Percentiles rank a stretch among this genome's conserved stretches.
phyloP scores from a whole-genome alignment of 1,140 invertebrate species.

The Nylanderia fulva region DNA sequence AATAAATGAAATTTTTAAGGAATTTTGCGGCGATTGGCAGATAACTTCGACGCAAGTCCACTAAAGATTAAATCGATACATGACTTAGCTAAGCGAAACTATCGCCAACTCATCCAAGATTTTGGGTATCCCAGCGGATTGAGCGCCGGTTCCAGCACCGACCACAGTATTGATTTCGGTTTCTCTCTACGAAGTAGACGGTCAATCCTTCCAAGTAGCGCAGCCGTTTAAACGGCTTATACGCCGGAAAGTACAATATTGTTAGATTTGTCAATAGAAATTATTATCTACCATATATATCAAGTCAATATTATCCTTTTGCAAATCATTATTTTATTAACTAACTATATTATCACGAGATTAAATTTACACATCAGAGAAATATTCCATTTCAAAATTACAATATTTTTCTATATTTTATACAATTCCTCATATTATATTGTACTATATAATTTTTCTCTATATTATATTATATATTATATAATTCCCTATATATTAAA shows the following conservation, averaged over 20 bases:
- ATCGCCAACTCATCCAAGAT: slow-evolving; percentile 40
- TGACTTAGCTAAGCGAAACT: slow-evolving; percentile 38
- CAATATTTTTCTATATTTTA: too few relatives aligned
- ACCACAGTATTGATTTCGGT: slow-evolving; percentile 36
- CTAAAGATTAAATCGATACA: slow-evolving; percentile 29
- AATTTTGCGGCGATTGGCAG: not conserved
- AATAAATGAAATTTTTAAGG: not conserved
- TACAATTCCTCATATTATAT: too few relatives aligned
- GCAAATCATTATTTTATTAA: not conserved
- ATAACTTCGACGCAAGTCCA: slow-evolving; percentile 23
- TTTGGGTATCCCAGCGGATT: slow-evolving; percentile 18
- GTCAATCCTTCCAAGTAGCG: slow-evolving; percentile 26
- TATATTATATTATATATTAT: too few relatives aligned
- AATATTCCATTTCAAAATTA: too few relatives aligned
- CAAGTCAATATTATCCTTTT: not conserved
- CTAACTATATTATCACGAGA: not conserved
- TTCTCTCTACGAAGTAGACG: slow-evolving; percentile 12
- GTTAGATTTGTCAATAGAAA: not conserved
- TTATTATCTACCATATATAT: not conserved
- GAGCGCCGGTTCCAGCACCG: slow-evolving; percentile 1
- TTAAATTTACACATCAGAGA: too few relatives aligned
- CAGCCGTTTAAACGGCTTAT: slow-evolving; percentile 5
- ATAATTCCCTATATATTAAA: too few relatives aligned
- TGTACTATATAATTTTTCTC: too few relatives aligned
- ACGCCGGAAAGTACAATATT: slow-evolving; percentile 2